These are phyloP conservation scores for Flexamia atlantica DNA, from an alignment of 2,888 invertebrate species.

Conservation along the genomic window DNA sequence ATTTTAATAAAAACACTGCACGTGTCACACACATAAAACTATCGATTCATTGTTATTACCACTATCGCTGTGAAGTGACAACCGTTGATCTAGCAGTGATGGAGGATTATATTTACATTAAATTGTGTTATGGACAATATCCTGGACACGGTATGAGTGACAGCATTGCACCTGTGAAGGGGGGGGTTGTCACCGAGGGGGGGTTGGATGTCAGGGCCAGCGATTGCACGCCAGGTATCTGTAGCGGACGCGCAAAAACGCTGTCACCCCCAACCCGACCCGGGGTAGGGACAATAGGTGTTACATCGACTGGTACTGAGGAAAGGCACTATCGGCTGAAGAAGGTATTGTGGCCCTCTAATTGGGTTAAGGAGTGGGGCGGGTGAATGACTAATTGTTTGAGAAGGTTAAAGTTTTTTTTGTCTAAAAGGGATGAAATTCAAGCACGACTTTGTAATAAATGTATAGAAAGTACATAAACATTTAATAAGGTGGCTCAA, in stretches of 20 bases:
- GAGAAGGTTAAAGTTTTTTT: too few relatives aligned
- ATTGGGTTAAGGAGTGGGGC: too few relatives aligned
- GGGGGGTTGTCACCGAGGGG: too few relatives aligned
- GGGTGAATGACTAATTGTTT: too few relatives aligned
- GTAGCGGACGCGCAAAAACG: constrained; percentile 17
- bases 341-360: too few relatives aligned
- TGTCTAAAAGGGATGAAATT: too few relatives aligned
- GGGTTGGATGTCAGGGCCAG: constrained; percentile 33
- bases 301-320: neutral
- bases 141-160: constrained; percentile 47
- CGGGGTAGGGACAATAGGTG: neutral
- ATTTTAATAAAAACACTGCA: too few relatives aligned
- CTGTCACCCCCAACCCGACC: constrained; percentile 2
- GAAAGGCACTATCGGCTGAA: too few relatives aligned
- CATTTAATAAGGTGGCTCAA: too few relatives aligned
- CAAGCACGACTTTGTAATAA: too few relatives aligned
- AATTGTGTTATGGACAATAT: constrained; percentile 59
- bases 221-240: constrained; percentile 41
- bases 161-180: neutral
- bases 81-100: constrained; percentile 62
- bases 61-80: constrained; percentile 5
- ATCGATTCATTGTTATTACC: neutral
- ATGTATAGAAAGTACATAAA: too few relatives aligned
- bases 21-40: too few relatives aligned
- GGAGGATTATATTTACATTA: constrained; percentile 64